Conservation (phyloP, 2,797 vertebrate species). For the Sternotherus odoratus region DNA sequence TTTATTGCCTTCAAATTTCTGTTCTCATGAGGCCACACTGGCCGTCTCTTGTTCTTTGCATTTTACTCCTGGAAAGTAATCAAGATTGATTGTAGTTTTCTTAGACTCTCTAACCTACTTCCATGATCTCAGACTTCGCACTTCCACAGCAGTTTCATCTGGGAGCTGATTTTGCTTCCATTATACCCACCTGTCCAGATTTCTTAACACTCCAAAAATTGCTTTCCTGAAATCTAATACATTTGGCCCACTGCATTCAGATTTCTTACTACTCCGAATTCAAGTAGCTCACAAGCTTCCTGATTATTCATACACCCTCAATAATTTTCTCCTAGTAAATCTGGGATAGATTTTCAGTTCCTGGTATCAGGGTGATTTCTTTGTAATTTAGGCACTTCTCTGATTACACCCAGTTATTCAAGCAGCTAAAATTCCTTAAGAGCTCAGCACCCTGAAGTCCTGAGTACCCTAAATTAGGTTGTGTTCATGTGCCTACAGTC, state of each 20-base stretch:
- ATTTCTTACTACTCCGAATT: fast-evolving
- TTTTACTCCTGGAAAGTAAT: neutral
- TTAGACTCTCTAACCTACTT: neutral
- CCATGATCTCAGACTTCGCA: neutral
- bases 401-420: fast-evolving
- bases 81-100: neutral
- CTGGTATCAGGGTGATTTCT: neutral
- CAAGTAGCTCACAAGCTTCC: neutral
- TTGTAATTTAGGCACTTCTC: fast-evolving
- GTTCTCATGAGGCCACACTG: neutral
- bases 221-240: neutral
- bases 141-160: neutral
- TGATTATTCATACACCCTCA: neutral
- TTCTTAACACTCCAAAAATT: neutral
- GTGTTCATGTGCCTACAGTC: fast-evolving
- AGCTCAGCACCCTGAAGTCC: neutral
- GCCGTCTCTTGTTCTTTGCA: neutral
- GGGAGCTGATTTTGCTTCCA: fast-evolving
- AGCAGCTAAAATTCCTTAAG: no score
- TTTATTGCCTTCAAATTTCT: neutral
- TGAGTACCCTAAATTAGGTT: fast-evolving
- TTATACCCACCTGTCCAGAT: neutral
- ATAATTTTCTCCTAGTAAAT: neutral
- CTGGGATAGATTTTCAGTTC: neutral
- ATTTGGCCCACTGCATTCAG: neutral